Evolutionary conservation across 1,140 invertebrate species (phyloP).

Genomic region (Drosophila ironensis): DNA sequence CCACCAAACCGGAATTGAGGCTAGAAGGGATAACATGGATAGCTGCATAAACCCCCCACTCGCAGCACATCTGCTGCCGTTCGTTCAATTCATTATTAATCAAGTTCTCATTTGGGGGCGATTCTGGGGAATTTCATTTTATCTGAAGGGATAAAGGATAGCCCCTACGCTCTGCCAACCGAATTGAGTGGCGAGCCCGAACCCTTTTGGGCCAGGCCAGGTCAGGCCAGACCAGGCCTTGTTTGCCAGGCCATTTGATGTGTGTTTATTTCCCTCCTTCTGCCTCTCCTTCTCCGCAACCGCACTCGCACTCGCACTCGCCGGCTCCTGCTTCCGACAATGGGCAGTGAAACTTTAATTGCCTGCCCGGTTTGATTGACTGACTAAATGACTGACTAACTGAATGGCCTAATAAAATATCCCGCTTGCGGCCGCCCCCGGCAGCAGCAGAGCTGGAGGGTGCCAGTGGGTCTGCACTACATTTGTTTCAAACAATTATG

Average conservation of each 20-base stretch:
- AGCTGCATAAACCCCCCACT: too few species aligned
- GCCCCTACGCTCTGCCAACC: not conserved
- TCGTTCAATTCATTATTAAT: slow-evolving; percentile 31
- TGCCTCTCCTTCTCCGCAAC: not conserved
- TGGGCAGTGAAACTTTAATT: slow-evolving; percentile 74
- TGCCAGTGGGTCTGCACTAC: slow-evolving; percentile 55
- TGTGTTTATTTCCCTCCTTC: slow-evolving; percentile 30
- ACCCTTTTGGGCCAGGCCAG: not conserved
- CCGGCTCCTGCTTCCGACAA: slow-evolving; percentile 38
- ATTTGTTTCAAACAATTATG: slow-evolving; percentile 77
- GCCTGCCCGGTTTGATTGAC: slow-evolving; percentile 69
- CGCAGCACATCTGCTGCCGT: too few species aligned
- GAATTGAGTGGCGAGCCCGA: not conserved
- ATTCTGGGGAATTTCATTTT: slow-evolving; percentile 23
- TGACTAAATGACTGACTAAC: slow-evolving; percentile 76
- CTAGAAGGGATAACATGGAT: too few species aligned
- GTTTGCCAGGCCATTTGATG: slow-evolving; percentile 35
- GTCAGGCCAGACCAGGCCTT: not conserved
- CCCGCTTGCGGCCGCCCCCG: slow-evolving; percentile 10
- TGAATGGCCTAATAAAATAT: slow-evolving; percentile 78
- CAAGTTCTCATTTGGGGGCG: not conserved
- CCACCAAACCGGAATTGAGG: not conserved
- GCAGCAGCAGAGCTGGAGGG: too few species aligned
- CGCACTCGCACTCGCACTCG: too few species aligned
- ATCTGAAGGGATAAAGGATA: slow-evolving; percentile 10